These are phyloP conservation scores for Epinotia bilunana DNA, from an alignment of 2,888 invertebrate species.

Conservation along the genomic window DNA sequence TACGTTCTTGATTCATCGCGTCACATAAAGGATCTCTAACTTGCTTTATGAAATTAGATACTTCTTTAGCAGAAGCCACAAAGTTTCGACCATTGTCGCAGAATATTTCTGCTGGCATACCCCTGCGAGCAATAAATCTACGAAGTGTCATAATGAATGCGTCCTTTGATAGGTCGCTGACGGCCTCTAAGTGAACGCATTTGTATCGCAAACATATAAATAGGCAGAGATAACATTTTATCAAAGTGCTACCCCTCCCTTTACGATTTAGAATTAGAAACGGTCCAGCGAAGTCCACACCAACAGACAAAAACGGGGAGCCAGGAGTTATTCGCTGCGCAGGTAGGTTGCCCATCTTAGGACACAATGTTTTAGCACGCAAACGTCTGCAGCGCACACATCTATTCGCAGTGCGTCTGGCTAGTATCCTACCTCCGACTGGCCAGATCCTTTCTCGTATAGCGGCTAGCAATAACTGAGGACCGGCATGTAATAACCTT, in stretches of 20 bases:
- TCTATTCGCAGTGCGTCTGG: conserved; percentile 43
- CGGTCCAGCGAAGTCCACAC: neutral
- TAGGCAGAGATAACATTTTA: conserved; percentile 43
- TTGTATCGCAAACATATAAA: conserved; percentile 1
- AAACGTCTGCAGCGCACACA: conserved; percentile 46
- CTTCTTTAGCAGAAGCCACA: conserved; percentile 50
- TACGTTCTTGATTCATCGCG: conserved; percentile 49
- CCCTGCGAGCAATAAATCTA: conserved; percentile 39
- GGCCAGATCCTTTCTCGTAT: conserved; percentile 46
- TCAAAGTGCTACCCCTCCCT: conserved; percentile 20
- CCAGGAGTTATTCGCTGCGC: conserved; percentile 24
- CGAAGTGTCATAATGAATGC: conserved; percentile 52
- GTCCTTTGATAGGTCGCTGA: conserved; percentile 50
- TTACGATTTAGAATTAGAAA: too few species aligned
- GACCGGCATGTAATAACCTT: conserved; percentile 7
- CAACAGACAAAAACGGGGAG: conserved; percentile 37
- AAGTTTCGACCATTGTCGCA: conserved; percentile 55
- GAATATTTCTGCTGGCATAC: conserved; percentile 52
- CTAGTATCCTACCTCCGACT: conserved; percentile 45
- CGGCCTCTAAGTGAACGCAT: conserved; percentile 20
- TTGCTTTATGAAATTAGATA: conserved; percentile 47
- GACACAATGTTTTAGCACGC: conserved; percentile 15
- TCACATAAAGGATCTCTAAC: conserved; percentile 44
- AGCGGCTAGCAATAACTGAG: conserved; percentile 42
- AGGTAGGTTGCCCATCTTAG: conserved; percentile 43